Percentiles rank a stretch among this genome's conserved stretches.
Evolutionary conservation across 2,113 vertebrate genomes (phyloP).

Genomic region (Diadophis punctatus): DNA sequence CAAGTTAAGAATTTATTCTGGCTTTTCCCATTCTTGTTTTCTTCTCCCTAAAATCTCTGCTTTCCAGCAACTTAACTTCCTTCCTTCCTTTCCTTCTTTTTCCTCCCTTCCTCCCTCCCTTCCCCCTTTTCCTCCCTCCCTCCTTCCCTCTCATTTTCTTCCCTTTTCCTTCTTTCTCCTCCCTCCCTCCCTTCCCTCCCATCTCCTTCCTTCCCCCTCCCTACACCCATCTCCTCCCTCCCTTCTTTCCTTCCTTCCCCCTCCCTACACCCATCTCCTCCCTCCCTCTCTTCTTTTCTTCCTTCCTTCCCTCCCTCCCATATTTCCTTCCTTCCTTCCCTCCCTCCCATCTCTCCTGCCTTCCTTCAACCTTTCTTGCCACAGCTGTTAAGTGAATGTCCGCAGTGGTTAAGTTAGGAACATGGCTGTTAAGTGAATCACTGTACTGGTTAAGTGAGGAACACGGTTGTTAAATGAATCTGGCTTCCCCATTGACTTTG

Average conservation of each 20-base stretch:
- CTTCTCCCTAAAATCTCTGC: neutral
- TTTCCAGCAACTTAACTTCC: no score
- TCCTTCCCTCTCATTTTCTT: no score
- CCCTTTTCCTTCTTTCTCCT: no score
- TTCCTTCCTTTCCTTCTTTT: neutral
- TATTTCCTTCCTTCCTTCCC: neutral
- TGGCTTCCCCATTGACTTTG: no score
- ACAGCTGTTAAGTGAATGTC: no score
- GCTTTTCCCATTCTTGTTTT: neutral
- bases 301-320: neutral
- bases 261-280: neutral
- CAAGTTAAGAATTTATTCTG: neutral
- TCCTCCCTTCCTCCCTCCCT: slow-evolving; percentile 1
- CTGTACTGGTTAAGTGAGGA: no score
- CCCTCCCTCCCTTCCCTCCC: no score
- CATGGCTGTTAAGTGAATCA: no score
- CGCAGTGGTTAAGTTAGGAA: no score
- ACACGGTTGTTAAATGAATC: no score
- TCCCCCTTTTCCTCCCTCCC: neutral
- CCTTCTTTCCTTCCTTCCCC: neutral
- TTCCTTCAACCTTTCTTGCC: no score
- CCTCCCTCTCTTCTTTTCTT: neutral
- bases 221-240: neutral
- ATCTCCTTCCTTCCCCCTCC: neutral
- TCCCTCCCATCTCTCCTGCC: no score